phyloP scores from a whole-genome alignment of 2,888 invertebrate genomes.

The Conistra vaccinii region DNA sequence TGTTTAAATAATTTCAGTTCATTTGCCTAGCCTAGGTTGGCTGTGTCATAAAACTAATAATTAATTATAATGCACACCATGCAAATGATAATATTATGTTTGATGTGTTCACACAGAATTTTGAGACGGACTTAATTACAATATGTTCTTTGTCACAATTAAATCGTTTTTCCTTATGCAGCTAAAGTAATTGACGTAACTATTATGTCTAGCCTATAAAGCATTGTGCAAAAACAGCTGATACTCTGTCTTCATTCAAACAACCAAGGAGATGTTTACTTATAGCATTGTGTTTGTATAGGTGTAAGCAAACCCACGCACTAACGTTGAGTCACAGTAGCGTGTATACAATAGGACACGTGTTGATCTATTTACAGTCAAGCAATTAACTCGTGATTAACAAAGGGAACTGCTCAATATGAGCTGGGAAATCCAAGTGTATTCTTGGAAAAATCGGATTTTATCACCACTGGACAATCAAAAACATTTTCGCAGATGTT shows the following conservation, averaged over 20 bases:
- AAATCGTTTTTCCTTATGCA: not conserved
- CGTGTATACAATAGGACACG: constrained; percentile 4
- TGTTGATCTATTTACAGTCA: constrained; percentile 11
- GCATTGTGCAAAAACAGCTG: constrained; percentile 13
- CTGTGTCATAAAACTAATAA: not conserved
- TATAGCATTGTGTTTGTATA: constrained; percentile 28
- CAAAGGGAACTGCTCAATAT: not conserved
- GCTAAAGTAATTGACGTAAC: not conserved
- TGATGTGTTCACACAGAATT: not conserved
- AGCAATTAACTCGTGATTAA: constrained; percentile 5
- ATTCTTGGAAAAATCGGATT: not conserved
- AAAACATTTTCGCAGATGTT: constrained; percentile 11
- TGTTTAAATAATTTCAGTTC: not conserved
- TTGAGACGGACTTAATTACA: not conserved
- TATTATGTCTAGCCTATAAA: not conserved
- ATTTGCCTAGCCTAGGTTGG: not conserved
- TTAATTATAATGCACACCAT: not conserved
- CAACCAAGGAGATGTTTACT: constrained; percentile 16
- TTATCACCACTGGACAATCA: too few relatives aligned
- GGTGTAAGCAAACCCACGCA: constrained; percentile 23
- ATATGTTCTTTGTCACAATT: not conserved
- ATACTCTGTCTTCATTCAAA: not conserved
- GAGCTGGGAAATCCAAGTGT: not conserved
- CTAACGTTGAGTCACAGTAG: constrained; percentile 34
- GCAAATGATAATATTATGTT: not conserved